Percentiles rank a stretch among this genome's conserved stretches.
phyloP scores from a whole-genome alignment of 1,140 invertebrate genomes.

The Leptinotarsa undecemlineata region DNA sequence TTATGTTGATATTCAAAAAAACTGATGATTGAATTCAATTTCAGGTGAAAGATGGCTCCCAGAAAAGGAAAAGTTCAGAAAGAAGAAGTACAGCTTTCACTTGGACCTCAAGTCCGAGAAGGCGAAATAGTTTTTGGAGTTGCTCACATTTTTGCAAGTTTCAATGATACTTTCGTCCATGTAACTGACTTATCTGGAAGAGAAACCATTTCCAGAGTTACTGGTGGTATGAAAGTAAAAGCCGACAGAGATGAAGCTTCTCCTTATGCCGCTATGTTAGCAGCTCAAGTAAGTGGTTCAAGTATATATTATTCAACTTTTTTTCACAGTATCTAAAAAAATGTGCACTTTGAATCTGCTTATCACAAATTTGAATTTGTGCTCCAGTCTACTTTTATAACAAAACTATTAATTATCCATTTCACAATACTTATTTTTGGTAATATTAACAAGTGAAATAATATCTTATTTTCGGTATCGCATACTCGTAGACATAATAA shows the following conservation, averaged over 20 bases:
- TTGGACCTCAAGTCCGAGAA: slow-evolving; percentile 96
- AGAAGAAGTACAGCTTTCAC: slow-evolving; percentile 93
- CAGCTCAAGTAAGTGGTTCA: slow-evolving; percentile 93
- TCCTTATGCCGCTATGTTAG: slow-evolving; percentile 99
- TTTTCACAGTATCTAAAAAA: too few relatives aligned
- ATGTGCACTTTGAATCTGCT: too few relatives aligned
- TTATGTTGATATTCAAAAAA: slow-evolving; percentile 23
- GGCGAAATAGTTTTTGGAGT: slow-evolving; percentile 98
- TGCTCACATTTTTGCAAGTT: slow-evolving; percentile 98
- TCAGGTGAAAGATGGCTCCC: slow-evolving; percentile 79
- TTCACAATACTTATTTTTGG: too few relatives aligned
- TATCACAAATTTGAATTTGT: too few relatives aligned
- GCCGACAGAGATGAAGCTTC: slow-evolving; percentile 99
- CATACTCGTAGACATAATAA: too few relatives aligned
- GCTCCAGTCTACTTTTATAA: too few relatives aligned
- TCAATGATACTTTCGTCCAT: slow-evolving; percentile 99
- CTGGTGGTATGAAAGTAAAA: slow-evolving; percentile 99
- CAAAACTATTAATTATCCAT: too few relatives aligned
- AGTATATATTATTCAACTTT: too few relatives aligned
- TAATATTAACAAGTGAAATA: too few relatives aligned
- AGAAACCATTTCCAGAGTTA: slow-evolving; percentile 98
- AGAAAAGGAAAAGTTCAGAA: slow-evolving; percentile 96
- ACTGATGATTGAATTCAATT: slow-evolving; percentile 25
- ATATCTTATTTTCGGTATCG: too few relatives aligned
- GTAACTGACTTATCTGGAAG: slow-evolving; percentile 98